Base-by-base conservation (phyloP, 2,113 vertebrate genomes). In the Spea bombifrons region DNA sequence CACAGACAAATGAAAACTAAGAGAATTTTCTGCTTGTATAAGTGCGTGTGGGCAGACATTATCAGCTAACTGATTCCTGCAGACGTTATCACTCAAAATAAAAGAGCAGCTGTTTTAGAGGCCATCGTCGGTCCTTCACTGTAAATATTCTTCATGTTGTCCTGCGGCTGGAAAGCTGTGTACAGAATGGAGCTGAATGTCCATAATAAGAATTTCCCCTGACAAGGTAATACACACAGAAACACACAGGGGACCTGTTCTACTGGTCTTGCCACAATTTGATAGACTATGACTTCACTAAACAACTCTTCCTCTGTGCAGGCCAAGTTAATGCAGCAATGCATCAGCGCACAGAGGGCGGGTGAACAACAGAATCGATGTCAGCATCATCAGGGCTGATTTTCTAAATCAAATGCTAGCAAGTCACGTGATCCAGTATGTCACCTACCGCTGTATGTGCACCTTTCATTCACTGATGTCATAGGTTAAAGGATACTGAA, bases 91-190 rank as follows among this genome's bases (percentile, higher is more conserved):
- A 61, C 52, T 30, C 49, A 45, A 59, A 55, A 55, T 45, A 44
- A 47, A 80, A 30, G 9, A 74, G 45, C 73, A 17, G 47, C 45
- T 30, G 64, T 50, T 68, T 57, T 59, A 50, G 66, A 76, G 66
- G 75, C 55, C 65, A 67, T 57, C 50, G 17, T 7, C 7, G 8
- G 44, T 45, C 64, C 6, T 16, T 68, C n/a, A 5, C n/a, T n/a
- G n/a, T 7, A 5, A 0, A 46, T 17, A 47, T 45, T 50, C 5
- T 65, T 52, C 47, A 50, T 12, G n/a, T 17, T 5, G 45, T n/a
- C 69, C 48, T 53, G 9, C 17, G 12, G 48, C n/a, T 52, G 55
- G 55, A 9, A 59, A 59, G 55, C 9, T 59, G 9, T 59, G 55
- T 12, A 13, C 55, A 59, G 55, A 13, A 2, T 59, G 55, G 55